Percentiles rank a stretch among this genome's conserved stretches.
Evolutionary conservation across 1,140 invertebrate species (phyloP).

Genomic region (Heliconius hermathena): DNA sequence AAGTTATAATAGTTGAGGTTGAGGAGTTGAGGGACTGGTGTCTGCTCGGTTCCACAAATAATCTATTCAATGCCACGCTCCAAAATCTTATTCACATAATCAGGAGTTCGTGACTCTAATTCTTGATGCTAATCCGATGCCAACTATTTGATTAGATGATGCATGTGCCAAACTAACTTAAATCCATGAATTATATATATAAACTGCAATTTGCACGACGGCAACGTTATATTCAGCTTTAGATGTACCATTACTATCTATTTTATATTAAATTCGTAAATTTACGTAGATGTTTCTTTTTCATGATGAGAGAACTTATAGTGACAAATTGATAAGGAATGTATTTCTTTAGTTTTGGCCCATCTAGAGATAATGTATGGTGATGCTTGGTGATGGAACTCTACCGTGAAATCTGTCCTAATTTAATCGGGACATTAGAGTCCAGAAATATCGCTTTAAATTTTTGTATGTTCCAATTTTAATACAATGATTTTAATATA

Average conservation of each 20-base stretch:
- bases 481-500: too few species aligned
- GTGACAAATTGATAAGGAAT: too few species aligned
- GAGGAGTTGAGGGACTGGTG: background rate
- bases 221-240: background rate
- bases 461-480: too few species aligned
- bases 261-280: too few species aligned
- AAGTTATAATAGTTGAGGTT: constrained; percentile 17
- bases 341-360: too few species aligned
- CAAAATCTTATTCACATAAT: constrained; percentile 68
- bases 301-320: too few species aligned
- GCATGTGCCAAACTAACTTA: constrained; percentile 24
- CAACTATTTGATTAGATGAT: constrained; percentile 53
- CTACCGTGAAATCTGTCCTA: too few species aligned
- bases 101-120: constrained; percentile 64
- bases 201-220: background rate
- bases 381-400: too few species aligned
- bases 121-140: constrained; percentile 65
- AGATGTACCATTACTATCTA: background rate
- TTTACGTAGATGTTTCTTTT: too few species aligned
- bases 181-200: constrained; percentile 3
- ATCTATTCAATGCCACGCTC: constrained; percentile 38
- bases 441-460: too few species aligned
- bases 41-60: constrained; percentile 28
- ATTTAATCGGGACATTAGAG: too few species aligned
- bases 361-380: too few species aligned